phyloP scores from a whole-genome alignment of 2,113 vertebrate genomes.

The Macheiramphus alcinus region DNA sequence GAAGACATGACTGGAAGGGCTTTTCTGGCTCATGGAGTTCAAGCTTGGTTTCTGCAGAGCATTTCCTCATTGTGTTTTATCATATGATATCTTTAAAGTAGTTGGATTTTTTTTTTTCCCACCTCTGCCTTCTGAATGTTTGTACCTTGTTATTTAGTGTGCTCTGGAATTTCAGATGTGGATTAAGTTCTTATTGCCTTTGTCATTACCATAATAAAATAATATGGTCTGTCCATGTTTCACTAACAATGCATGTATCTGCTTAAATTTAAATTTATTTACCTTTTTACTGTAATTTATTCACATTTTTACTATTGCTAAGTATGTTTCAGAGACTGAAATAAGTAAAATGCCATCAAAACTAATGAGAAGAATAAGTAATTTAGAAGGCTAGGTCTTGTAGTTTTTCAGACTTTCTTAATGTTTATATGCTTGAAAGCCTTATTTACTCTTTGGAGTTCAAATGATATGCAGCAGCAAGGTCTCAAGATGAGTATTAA shows the following conservation, averaged over 20 bases:
- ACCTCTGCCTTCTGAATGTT: background rate
- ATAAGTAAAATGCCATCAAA: background rate
- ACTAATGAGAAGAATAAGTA: background rate
- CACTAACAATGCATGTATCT: background rate
- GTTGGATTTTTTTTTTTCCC: background rate
- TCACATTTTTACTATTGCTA: background rate
- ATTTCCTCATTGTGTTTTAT: background rate
- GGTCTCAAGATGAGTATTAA: background rate
- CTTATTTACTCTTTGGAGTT: background rate
- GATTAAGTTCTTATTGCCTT: background rate
- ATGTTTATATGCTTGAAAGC: background rate
- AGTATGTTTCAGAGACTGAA: background rate
- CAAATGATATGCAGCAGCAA: background rate
- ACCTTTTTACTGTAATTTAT: background rate
- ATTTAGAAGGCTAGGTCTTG: background rate
- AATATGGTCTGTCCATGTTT: background rate
- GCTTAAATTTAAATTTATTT: background rate
- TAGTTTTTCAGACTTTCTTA: background rate
- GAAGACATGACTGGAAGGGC: background rate
- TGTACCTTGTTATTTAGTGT: background rate
- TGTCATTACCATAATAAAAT: background rate
- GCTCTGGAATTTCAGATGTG: background rate
- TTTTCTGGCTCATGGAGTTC: background rate
- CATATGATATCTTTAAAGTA: background rate
- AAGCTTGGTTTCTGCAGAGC: background rate